A percentile compares a stretch with the other conserved stretches of the same genome.
These are phyloP conservation scores for Paramuricea clavata DNA, from an alignment of 92 coral and sea anemone genomes.

Conservation along the genomic window DNA sequence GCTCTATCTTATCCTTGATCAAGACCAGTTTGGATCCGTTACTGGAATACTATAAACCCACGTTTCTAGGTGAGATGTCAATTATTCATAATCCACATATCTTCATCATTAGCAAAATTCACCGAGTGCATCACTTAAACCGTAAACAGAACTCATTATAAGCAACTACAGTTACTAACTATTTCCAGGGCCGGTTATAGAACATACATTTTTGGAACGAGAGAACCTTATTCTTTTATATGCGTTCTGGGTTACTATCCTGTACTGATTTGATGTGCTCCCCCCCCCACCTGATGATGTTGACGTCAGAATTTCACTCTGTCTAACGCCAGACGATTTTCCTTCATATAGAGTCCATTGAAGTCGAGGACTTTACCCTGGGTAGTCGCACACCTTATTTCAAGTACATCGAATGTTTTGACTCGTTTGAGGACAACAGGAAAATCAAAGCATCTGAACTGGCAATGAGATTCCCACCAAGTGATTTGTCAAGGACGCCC, in stretches of 20 bases:
- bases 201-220: too few species aligned
- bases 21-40: conserved; percentile 83
- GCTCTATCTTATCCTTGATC: conserved; percentile 71
- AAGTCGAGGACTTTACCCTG: conserved; percentile 79
- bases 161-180: too few species aligned
- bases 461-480: conserved; percentile 81
- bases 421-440: conserved; percentile 75
- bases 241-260: too few species aligned
- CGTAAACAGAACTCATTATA: too few species aligned
- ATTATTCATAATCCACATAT: too few species aligned
- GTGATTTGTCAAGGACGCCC: conserved; percentile 75
- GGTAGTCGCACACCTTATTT: conserved; percentile 83
- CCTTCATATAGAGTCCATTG: conserved; percentile 71
- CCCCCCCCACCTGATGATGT: neutral
- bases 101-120: neutral
- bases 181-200: too few species aligned
- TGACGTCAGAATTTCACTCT: neutral
- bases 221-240: too few species aligned
- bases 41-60: conserved; percentile 75
- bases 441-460: conserved; percentile 77
- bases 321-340: neutral
- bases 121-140: too few species aligned
- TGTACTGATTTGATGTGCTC: too few species aligned
- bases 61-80: conserved; percentile 84
- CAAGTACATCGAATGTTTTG: conserved; percentile 75